Percentiles rank a stretch among this genome's conserved stretches.
These are phyloP conservation scores for Artibeus lituratus DNA, from an alignment of 2,797 vertebrate species.

Conservation along the genomic window DNA sequence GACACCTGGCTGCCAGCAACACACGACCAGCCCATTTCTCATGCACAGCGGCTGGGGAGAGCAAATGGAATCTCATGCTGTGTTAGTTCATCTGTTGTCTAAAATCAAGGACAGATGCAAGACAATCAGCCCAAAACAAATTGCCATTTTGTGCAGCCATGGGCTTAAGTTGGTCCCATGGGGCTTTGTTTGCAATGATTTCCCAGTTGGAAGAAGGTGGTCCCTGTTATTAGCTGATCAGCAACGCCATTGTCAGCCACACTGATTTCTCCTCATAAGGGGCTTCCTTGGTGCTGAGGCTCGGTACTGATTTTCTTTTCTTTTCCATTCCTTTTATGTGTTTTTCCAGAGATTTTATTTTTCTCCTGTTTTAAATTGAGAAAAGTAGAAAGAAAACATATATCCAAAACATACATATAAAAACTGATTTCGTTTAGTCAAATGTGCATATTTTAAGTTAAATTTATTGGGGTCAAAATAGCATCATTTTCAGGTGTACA, in stretches of 20 bases:
- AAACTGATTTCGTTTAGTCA: background rate
- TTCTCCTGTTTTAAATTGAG: background rate
- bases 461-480: background rate
- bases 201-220: background rate
- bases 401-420: background rate
- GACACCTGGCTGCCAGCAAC: background rate
- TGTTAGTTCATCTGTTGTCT: constrained; percentile 52
- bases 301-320: background rate
- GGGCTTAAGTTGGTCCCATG: background rate
- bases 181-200: background rate
- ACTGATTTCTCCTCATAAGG: background rate
- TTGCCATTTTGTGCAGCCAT: background rate
- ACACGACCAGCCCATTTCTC: constrained; percentile 31
- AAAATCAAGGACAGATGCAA: constrained; percentile 20
- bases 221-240: background rate
- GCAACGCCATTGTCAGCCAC: background rate
- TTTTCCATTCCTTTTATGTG: background rate
- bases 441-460: background rate
- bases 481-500: background rate
- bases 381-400: background rate
- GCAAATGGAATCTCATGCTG: constrained; percentile 58
- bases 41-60: background rate
- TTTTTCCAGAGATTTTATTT: background rate
- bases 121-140: background rate
- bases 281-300: background rate